Evolutionary conservation across 1,140 invertebrate species (phyloP), one percentile per base, ranked within the genome.

Genomic region (Sminthurides bifidus): DNA sequence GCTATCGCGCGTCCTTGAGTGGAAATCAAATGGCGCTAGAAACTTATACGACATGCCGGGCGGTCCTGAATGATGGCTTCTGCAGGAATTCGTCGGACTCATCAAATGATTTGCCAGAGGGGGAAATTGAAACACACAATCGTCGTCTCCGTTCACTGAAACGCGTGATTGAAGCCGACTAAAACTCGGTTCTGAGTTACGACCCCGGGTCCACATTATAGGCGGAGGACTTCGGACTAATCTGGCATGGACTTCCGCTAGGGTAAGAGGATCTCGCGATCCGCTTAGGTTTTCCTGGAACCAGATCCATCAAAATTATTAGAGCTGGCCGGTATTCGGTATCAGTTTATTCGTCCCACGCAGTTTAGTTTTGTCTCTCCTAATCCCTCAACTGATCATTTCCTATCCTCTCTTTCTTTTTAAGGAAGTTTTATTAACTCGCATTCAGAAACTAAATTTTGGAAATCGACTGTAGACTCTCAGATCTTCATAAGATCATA

Each of bases 121-220:
- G n/a, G 62, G 62, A 45, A 64, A 64, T 44, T 60, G 62, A 37
- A 64, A 64, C 29, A 64, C 56, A 44, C 55, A 64, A 10, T 63
- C 60, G 1, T 31, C 29, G 15, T 60, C 57, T 19, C 23, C 19
- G 4, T 21, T n/a, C 12, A 33, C 45, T 0, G 58, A 53, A 23
- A 33, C 35, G 17, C 41, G 43, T 12, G 54, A 52, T 1, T 49
- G 49, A 3, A 64, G 30, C 21, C 45, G 55, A 29, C 54, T 60
- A 41, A 64, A 64, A 5, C 59, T 60, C 29, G 62, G 62, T 41
- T 64, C 62, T 3, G 56, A 56, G 33, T 59, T 61, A 0, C 56
- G 46, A 38, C 59, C 54, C 17, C 58, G 40, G 19, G 61, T 63
- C 62, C 62, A 64, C 58, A 64, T 61, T 1, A 64, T 55, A 0